Conservation (phyloP, 2,888 invertebrate genomes). For the Meghimatium bilineatum region DNA sequence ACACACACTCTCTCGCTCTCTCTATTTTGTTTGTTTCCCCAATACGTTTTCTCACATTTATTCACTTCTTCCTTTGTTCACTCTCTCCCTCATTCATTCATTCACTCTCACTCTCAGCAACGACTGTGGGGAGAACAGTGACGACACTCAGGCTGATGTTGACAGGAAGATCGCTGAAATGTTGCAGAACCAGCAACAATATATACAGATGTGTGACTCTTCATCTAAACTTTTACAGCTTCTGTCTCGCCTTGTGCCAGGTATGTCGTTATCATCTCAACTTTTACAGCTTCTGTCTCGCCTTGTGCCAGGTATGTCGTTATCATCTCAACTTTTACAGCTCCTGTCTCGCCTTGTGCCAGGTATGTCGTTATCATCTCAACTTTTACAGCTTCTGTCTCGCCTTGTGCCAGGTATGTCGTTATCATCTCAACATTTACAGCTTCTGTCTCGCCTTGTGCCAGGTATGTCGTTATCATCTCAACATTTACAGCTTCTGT, state of each 20-base stretch:
- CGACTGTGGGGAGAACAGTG: not conserved
- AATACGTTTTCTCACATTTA: not conserved
- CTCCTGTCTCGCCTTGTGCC: slow-evolving; percentile 26
- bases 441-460: too few species aligned
- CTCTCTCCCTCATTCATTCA: not conserved
- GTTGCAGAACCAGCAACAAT: slow-evolving; percentile 26
- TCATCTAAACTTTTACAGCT: slow-evolving; percentile 40
- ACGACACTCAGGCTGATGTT: not conserved
- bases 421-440: too few species aligned
- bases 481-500: too few species aligned
- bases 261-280: slow-evolving; percentile 12
- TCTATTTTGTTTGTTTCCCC: not conserved
- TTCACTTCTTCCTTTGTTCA: not conserved
- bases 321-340: slow-evolving; percentile 32
- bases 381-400: slow-evolving; percentile 37
- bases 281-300: slow-evolving; percentile 35
- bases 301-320: slow-evolving; percentile 19
- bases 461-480: too few species aligned
- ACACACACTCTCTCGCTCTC: too few species aligned
- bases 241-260: slow-evolving; percentile 27
- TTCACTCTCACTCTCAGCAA: not conserved
- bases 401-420: slow-evolving; percentile 21
- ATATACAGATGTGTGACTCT: slow-evolving; percentile 34
- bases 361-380: slow-evolving; percentile 16
- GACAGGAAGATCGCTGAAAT: slow-evolving; percentile 12